Base-by-base conservation (phyloP, 2,797 vertebrate genomes). In the Esox lucius region DNA sequence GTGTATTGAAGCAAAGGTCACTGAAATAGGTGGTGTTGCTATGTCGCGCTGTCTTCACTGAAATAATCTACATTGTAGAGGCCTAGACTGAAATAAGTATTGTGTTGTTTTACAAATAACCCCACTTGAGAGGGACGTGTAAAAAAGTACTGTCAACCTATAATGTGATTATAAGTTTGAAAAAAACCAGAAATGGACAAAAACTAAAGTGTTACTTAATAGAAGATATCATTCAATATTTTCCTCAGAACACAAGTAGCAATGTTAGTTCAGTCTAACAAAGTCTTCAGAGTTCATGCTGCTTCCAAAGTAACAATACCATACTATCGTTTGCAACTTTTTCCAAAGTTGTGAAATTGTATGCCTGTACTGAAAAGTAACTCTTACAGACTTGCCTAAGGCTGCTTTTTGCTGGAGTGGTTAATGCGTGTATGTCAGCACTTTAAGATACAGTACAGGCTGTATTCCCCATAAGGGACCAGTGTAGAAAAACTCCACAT, bases 401-500 rank as follows among this genome's bases (percentile, higher is more conserved):
- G 65, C 17, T 49, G 46, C 77, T 66, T 72, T 61, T 72, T 48
- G 56, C 9, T 73, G 69, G 33, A 46, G 24, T 46, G 22, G 67
- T 33, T n/a, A 53, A 42, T 48, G 26, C 66, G 59, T 65, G 56
- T 16, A 31, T 59, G 77, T 70, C 13, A 12, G 78, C 65, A 73
- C 71, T 74, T 46, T 79, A 28, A 13, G 51, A 69, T 46, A 71
- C 51, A 8, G 24, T 59, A 24, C 68, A 39, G 62, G 61, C 68
- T 73, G 79, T 69, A 62, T 71, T 68, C 76, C 33, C 39, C 70
- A 69, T 35, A 26, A 51, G 75, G 69, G 74, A 71, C 75, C 46
- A 22, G 66, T 48, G 71, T 22, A 28, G 7, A n/a, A 65, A 59
- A 65, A 24, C 26, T 48, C 33, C 19, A 22, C 9, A n/a, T n/a